These are phyloP conservation scores for Tyrannus savana DNA, from an alignment of 2,113 vertebrate genomes.

Conservation along the genomic window DNA sequence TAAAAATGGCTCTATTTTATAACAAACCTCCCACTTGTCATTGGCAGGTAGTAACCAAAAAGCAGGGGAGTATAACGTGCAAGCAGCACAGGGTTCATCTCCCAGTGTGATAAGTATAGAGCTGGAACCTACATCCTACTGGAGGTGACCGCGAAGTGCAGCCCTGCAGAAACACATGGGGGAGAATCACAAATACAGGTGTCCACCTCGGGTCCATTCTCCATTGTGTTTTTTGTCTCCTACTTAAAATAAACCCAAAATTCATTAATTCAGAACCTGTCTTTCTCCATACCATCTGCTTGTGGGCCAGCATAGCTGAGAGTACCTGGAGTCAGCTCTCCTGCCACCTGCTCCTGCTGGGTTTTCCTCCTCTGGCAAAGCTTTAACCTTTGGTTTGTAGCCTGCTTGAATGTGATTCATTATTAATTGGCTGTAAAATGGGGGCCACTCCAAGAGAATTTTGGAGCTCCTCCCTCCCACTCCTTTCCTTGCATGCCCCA, in stretches of 20 bases:
- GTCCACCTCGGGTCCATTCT: not conserved
- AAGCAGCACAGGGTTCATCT: not conserved
- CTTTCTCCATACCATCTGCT: not conserved
- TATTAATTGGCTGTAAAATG: not conserved
- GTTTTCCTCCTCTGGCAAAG: conserved; percentile 27
- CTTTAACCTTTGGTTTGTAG: not conserved
- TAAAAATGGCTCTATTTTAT: not conserved
- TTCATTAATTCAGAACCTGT: not conserved
- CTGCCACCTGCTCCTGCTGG: conserved; percentile 11
- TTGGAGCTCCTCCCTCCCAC: not conserved
- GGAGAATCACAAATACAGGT: not conserved
- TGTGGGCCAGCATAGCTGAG: not conserved
- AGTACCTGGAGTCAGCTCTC: not conserved
- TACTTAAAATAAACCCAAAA: not conserved
- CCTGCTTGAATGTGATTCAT: not conserved
- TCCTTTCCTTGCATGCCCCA: rapidly evolving
- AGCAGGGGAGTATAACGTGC: not conserved
- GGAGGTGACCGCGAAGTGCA: not conserved
- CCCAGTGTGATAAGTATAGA: not conserved
- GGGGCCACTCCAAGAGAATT: rapidly evolving
- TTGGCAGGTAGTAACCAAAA: not conserved
- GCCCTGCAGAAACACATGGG: not conserved
- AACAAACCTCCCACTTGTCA: not conserved
- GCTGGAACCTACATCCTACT: not conserved
- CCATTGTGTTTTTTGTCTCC: not conserved